phyloP scores from a whole-genome alignment of 2,113 vertebrate species.

The Ictalurus furcatus region DNA sequence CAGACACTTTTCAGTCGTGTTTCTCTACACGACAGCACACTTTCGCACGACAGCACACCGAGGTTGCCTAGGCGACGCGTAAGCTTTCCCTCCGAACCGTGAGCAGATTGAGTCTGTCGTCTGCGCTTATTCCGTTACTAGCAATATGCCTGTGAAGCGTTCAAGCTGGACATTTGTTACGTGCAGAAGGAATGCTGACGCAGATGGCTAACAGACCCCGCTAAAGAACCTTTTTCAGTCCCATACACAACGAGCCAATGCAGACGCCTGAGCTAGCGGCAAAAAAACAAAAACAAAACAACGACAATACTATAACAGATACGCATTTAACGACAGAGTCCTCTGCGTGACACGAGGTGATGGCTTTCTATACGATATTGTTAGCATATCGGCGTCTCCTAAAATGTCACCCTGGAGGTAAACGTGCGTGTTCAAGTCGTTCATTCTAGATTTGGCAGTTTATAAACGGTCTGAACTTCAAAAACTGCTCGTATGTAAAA shows the following conservation, averaged over 20 bases:
- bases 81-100: neutral
- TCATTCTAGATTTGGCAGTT: neutral
- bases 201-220: constrained; percentile 2
- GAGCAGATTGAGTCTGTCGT: neutral
- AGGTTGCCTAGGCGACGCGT: neutral
- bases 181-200: neutral
- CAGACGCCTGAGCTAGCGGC: neutral
- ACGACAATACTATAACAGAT: neutral
- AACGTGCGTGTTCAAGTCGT: neutral
- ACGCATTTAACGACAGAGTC: neutral
- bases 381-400: neutral
- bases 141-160: neutral
- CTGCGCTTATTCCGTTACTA: neutral
- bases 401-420: neutral
- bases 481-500: neutral
- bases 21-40: neutral
- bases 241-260: neutral
- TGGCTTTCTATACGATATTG: neutral
- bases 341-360: neutral
- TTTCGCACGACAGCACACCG: neutral
- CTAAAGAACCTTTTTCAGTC: constrained; percentile 9
- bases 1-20: neutral
- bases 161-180: neutral
- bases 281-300: neutral
- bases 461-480: neutral